phyloP scores from a whole-genome alignment of 1,140 invertebrate species.

The Littorina saxatilis region DNA sequence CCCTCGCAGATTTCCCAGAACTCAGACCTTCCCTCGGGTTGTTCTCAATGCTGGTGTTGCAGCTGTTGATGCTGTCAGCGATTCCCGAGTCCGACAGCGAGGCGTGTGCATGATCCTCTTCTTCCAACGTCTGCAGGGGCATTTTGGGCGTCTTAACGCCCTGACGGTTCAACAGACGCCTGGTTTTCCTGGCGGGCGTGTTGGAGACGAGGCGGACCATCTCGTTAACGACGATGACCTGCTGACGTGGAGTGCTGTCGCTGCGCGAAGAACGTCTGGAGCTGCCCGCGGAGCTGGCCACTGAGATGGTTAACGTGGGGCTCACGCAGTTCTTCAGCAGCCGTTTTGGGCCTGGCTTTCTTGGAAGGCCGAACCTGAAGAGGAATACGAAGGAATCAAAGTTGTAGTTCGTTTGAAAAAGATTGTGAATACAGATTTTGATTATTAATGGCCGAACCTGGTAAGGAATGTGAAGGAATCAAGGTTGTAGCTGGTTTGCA shows the following conservation, averaged over 20 bases:
- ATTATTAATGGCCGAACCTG: too few relatives aligned
- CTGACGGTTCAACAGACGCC: not conserved
- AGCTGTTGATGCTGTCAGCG: not conserved
- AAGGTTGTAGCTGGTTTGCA: too few relatives aligned
- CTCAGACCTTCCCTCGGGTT: too few relatives aligned
- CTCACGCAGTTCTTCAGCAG: not conserved
- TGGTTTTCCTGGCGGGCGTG: not conserved
- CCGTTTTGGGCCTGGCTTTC: too few relatives aligned
- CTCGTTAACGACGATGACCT: slow-evolving; percentile 6
- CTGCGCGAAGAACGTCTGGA: not conserved
- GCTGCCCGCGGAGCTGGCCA: slow-evolving; percentile 1
- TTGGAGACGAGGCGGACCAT: not conserved
- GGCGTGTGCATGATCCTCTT: not conserved
- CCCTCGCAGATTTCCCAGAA: not conserved
- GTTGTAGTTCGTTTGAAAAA: too few relatives aligned
- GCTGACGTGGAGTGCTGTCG: not conserved
- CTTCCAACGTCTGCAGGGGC: not conserved
- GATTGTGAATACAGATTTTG: too few relatives aligned
- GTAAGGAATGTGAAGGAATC: too few relatives aligned
- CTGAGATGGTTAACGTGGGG: not conserved
- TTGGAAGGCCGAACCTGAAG: too few relatives aligned
- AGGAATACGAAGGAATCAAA: too few relatives aligned
- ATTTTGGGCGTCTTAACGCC: not conserved
- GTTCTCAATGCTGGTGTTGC: too few relatives aligned
- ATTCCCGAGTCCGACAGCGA: not conserved